Evolutionary conservation across 2,888 invertebrate genomes (phyloP).

Genomic region (Dicranocentrus wangi): DNA sequence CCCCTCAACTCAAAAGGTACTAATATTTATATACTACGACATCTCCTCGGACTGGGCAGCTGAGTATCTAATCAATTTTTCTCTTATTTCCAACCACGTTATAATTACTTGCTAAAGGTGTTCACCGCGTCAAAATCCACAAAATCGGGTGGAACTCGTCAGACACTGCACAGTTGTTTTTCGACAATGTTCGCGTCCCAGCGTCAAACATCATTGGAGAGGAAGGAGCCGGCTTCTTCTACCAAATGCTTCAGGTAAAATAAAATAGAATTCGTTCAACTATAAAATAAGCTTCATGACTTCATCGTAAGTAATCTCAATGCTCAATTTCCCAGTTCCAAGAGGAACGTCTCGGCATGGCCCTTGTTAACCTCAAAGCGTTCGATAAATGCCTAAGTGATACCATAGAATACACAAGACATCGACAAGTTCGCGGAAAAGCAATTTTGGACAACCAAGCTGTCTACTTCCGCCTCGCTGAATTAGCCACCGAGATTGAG

Average conservation of each 20-base stretch:
- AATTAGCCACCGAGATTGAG: slow-evolving; percentile 78
- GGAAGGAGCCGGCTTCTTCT: slow-evolving; percentile 77
- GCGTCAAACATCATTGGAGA: slow-evolving; percentile 77
- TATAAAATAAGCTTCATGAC: background rate
- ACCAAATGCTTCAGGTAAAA: slow-evolving; percentile 76
- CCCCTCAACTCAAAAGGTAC: slow-evolving; percentile 76
- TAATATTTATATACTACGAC: slow-evolving; percentile 21
- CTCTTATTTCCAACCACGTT: no score
- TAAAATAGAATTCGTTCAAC: background rate
- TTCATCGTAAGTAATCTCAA: no score
- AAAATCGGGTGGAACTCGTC: slow-evolving; percentile 78
- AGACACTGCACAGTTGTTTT: slow-evolving; percentile 78
- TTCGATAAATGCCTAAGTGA: slow-evolving; percentile 65
- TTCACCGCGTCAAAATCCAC: slow-evolving; percentile 75
- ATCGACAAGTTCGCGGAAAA: slow-evolving; percentile 76
- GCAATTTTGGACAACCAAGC: slow-evolving; percentile 75
- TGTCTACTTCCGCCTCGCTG: slow-evolving; percentile 78
- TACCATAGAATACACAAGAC: slow-evolving; percentile 77
- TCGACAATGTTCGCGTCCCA: slow-evolving; percentile 78
- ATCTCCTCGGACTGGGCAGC: no score
- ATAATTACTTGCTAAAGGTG: no score
- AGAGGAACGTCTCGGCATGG: slow-evolving; percentile 77
- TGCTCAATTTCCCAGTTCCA: slow-evolving; percentile 76
- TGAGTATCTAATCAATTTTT: no score
- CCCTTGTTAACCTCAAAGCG: slow-evolving; percentile 71